Conservation (phyloP, 1,140 invertebrate species). For the Drusus annulatus region DNA sequence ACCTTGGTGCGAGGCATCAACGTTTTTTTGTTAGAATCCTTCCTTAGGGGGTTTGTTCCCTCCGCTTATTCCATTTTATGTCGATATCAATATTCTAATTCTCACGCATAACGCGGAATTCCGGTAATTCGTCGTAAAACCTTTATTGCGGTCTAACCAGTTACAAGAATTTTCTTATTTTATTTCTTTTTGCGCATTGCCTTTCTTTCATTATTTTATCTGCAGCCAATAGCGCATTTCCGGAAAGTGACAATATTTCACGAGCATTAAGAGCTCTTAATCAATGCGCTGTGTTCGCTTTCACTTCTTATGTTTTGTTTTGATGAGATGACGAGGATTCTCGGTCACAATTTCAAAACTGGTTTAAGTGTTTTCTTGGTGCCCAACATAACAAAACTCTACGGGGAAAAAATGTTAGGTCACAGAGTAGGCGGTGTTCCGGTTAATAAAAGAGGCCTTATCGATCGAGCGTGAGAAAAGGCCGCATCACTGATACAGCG, state of each 20-base stretch:
- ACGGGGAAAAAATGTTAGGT: background rate
- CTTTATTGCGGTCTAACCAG: no score
- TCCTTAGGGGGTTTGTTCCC: no score
- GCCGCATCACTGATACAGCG: conserved; percentile 9
- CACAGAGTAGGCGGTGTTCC: background rate
- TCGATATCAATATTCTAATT: no score
- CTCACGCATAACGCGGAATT: no score
- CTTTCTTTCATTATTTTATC: conserved; percentile 1
- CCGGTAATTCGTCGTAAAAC: no score
- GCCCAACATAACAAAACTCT: background rate
- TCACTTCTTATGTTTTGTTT: conserved; percentile 33
- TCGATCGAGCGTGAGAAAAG: conserved; percentile 33
- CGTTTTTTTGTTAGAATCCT: no score
- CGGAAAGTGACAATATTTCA: conserved; percentile 19
- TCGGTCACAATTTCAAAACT: background rate
- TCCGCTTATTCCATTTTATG: no score
- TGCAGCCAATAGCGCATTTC: background rate
- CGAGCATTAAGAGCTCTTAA: conserved; percentile 17
- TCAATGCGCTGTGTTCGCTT: conserved; percentile 34
- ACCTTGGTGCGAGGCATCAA: no score
- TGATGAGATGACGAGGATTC: background rate
- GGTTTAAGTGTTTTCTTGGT: background rate
- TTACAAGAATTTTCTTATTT: no score
- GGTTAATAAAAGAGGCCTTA: background rate
- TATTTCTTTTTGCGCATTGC: background rate